phyloP scores from a whole-genome alignment of 2,113 vertebrate species.

The Bubo bubo region DNA sequence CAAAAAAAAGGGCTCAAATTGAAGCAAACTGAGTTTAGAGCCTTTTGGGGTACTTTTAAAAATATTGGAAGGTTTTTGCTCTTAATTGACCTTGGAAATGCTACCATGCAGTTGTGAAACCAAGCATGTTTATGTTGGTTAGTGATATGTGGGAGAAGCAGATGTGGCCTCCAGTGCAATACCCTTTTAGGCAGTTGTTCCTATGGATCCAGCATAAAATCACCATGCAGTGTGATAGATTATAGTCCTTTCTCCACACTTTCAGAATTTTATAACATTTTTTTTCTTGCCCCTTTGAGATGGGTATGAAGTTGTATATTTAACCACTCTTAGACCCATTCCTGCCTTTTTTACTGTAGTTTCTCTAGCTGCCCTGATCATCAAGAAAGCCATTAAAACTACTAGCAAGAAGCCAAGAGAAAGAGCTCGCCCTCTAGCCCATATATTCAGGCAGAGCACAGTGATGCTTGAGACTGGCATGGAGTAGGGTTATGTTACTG shows the following conservation, averaged over 20 bases:
- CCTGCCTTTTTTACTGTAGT: neutral
- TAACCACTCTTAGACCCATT: neutral
- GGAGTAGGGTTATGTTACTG: neutral
- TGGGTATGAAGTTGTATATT: neutral
- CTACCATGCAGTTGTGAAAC: neutral
- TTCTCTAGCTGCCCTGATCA: neutral
- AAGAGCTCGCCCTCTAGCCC: neutral
- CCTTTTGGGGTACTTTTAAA: neutral
- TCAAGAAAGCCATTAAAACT: neutral
- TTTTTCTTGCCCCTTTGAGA: neutral
- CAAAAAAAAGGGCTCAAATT: neutral
- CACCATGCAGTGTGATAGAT: neutral
- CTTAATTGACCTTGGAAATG: neutral
- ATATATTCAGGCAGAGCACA: neutral
- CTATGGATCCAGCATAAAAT: neutral
- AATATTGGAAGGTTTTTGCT: neutral
- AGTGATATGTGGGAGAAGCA: fast-evolving
- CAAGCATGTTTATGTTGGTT: neutral
- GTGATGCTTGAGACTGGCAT: neutral
- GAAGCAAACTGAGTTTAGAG: neutral
- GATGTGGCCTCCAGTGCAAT: neutral
- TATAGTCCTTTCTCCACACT: neutral
- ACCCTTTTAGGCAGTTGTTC: neutral
- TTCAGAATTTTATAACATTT: neutral
- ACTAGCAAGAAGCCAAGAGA: neutral